Evolutionary conservation across 64 coral and sea anemone species (phyloP), one percentile per base, ranked within the genome.

Genomic region (Pocillopora verrucosa): DNA sequence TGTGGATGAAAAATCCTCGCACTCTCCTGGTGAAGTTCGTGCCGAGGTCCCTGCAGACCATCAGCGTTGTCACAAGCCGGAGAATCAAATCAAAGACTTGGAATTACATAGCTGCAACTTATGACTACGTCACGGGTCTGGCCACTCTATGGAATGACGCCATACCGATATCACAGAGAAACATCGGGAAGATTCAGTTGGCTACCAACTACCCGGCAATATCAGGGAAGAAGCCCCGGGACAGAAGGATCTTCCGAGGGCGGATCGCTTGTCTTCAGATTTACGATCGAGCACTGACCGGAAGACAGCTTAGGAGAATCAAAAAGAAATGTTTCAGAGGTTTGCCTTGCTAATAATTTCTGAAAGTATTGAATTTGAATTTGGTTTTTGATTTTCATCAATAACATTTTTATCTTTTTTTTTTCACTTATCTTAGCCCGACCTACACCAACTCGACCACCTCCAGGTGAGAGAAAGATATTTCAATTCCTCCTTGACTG

Each of bases 21-120:
- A 96, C n/a, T 24, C 70, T 89, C 17, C 57, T 92, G 11, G 90
- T 80, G 41, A 92, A 87, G 76, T 92, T 92, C 38, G 90, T 92
- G 25, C 90, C 90, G 14, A 84, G 90, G 25, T 87, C 59, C 60
- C 30, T 67, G 34, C 90, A 86, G 14, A 36, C 82, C 6, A 86
- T 92, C 59, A 58, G 74, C 51, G 77, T 77, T 72, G 64, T 92
- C 20, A 86, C 82, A 9, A 80, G 62, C 65, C 84, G 82, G 10
- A 77, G 75, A 80, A 92, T 92, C 62, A 86, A 80, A 87, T 76
- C 82, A 24, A 67, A 75, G 16, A 16, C 24, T 15, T 92, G 90
- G 90, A 92, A 92, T 63, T 92, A 87, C 84, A 58, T 92, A 36
- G 90, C 90, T 16, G 83, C 83, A 9, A 80, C 74, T 3, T 92